phyloP scores from a whole-genome alignment of 1,140 invertebrate species.

The Zaprionus davidi region DNA sequence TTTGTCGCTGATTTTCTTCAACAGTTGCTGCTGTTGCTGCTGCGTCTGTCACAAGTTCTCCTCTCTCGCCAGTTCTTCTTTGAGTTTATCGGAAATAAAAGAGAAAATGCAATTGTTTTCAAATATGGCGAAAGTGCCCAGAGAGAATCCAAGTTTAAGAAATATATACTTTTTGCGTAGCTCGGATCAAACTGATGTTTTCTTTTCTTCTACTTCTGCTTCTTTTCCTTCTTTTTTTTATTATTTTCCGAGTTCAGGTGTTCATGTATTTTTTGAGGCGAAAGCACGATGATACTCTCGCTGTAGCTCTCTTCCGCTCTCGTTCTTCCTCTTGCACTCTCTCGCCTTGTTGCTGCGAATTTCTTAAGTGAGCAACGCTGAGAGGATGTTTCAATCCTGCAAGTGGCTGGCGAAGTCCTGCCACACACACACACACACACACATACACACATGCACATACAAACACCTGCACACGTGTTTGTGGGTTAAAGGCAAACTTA shows the following conservation, averaged over 20 bases:
- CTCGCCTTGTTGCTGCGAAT: constrained; percentile 1
- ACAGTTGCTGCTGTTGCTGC: constrained; percentile 28
- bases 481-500: constrained; percentile 71
- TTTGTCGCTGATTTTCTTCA: constrained; percentile 49
- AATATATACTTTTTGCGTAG: constrained; percentile 5
- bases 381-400: constrained; percentile 59
- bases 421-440: background rate
- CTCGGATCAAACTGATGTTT: constrained; percentile 1
- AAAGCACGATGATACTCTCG: constrained; percentile 24
- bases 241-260: constrained; percentile 4
- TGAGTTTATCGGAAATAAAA: constrained; percentile 36
- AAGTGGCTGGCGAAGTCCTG: constrained; percentile 62
- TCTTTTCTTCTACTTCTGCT: background rate
- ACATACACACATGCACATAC: background rate
- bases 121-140: constrained; percentile 42
- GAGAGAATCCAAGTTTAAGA: constrained; percentile 5
- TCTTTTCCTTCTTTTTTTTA: background rate
- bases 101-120: constrained; percentile 29
- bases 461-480: constrained; percentile 12
- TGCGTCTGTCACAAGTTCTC: constrained; percentile 30
- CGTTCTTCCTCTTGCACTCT: background rate
- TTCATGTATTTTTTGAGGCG: constrained; percentile 16
- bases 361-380: background rate
- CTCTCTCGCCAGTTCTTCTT: constrained; percentile 26
- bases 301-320: constrained; percentile 8